A percentile compares a stretch with the other conserved stretches of the same genome.
phyloP scores from a whole-genome alignment of 92 coral and sea anemone genomes.

The Epizoanthus ramosus region DNA sequence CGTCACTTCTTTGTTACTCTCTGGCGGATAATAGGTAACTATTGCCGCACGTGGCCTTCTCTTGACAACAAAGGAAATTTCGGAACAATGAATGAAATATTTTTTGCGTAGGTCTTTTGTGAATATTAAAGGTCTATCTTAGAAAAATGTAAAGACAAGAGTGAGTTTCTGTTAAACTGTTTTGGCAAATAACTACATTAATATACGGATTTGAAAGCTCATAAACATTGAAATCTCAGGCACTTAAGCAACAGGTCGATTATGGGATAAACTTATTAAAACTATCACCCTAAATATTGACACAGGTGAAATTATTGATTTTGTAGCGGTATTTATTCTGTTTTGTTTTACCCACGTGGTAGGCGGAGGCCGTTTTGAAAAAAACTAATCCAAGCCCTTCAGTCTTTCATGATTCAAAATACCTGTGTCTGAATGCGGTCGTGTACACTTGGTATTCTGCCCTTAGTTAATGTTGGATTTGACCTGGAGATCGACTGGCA shows the following conservation, averaged over 20 bases:
- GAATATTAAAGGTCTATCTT: not conserved
- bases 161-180: not conserved
- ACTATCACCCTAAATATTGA: slow-evolving; percentile 9
- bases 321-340: slow-evolving; percentile 18
- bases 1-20: slow-evolving; percentile 20
- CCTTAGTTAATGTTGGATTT: not conserved
- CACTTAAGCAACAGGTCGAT: slow-evolving; percentile 1
- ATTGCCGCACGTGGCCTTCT: slow-evolving; percentile 26
- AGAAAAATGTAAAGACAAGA: not conserved
- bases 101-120: not conserved
- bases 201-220: not conserved
- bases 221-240: not conserved
- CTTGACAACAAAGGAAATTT: not conserved
- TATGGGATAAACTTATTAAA: slow-evolving; percentile 27
- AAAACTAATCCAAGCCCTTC: slow-evolving; percentile 18
- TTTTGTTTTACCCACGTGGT: slow-evolving; percentile 43
- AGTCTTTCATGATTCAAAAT: not conserved
- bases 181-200: not conserved
- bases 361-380: not conserved
- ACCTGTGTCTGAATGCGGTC: too few species aligned
- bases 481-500: too few species aligned
- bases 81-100: slow-evolving; percentile 18
- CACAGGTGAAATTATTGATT: slow-evolving; percentile 41
- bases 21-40: not conserved
- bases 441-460: not conserved